Percentiles rank a stretch among this genome's conserved stretches.
Evolutionary conservation across 2,888 invertebrate genomes (phyloP).

Genomic region (Gymnosoma rotundatum): DNA sequence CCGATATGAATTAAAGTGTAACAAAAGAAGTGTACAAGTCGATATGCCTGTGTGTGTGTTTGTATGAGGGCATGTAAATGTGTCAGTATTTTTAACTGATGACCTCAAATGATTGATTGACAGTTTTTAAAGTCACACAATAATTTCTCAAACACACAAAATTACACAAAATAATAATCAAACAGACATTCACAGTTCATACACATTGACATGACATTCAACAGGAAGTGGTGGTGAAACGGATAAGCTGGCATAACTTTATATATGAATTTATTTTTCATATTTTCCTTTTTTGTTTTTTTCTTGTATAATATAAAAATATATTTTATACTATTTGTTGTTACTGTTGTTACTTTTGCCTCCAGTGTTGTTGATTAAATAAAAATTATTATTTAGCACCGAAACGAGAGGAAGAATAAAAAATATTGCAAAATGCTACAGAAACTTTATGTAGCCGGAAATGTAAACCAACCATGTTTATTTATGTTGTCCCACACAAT

Average conservation of each 20-base stretch:
- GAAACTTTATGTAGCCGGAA: constrained; percentile 63
- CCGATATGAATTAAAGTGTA: constrained; percentile 33
- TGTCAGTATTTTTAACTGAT: constrained; percentile 60
- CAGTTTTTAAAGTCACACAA: constrained; percentile 67
- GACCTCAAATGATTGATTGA: constrained; percentile 72
- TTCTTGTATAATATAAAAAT: constrained; percentile 20
- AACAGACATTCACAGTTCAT: constrained; percentile 17
- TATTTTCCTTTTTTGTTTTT: constrained; percentile 1
- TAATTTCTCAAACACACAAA: constrained; percentile 47
- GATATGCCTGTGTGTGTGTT: neutral
- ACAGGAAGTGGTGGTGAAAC: constrained; percentile 66
- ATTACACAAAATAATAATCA: constrained; percentile 10
- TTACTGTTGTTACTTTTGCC: constrained; percentile 47
- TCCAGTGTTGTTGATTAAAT: constrained; percentile 67
- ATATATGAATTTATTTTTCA: constrained; percentile 47
- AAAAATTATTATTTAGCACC: constrained; percentile 78
- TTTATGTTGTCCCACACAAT: constrained; percentile 43
- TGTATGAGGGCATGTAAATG: constrained; percentile 9
- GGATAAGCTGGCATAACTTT: constrained; percentile 58
- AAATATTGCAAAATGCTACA: constrained; percentile 73
- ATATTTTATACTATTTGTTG: constrained; percentile 15
- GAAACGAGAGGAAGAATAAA: constrained; percentile 22
- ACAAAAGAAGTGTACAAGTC: constrained; percentile 46
- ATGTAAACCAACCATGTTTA: constrained; percentile 68
- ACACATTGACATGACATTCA: constrained; percentile 58